phyloP scores from a whole-genome alignment of 2,888 invertebrate species.

The Lycocerus yunnanus region DNA sequence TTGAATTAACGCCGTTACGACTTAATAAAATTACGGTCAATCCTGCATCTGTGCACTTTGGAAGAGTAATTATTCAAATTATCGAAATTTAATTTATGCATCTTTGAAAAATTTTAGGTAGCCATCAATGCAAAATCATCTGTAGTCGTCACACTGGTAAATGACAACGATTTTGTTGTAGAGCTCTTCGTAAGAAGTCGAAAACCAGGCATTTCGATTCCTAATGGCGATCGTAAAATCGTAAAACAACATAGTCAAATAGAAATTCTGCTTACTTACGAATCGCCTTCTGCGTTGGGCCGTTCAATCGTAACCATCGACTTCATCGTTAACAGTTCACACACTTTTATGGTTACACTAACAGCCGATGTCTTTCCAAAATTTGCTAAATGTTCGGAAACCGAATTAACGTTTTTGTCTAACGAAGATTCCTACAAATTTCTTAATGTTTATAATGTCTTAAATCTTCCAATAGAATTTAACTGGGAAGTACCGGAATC shows the following conservation, averaged over 20 bases:
- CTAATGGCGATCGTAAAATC: constrained; percentile 33
- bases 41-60: constrained; percentile 46
- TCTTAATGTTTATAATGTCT: constrained; percentile 60
- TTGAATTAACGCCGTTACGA: constrained; percentile 53
- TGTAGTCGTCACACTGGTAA: constrained; percentile 47
- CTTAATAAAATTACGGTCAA: constrained; percentile 52
- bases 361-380: constrained; percentile 53
- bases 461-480: constrained; percentile 59
- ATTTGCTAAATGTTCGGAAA: constrained; percentile 43
- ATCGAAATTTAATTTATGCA: not conserved
- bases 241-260: constrained; percentile 33
- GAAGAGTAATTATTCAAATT: constrained; percentile 38
- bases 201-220: constrained; percentile 38
- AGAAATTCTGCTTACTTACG: constrained; percentile 40
- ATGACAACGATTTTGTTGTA: constrained; percentile 52
- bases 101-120: constrained; percentile 17
- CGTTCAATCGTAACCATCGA: constrained; percentile 51
- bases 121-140: constrained; percentile 44
- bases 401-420: constrained; percentile 45
- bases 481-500: constrained; percentile 58
- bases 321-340: constrained; percentile 54
- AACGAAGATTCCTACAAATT: constrained; percentile 54
- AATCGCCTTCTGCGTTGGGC: constrained; percentile 39
- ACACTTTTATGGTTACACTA: constrained; percentile 52
- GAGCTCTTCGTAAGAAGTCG: constrained; percentile 35